These are phyloP conservation scores for Latrodectus geometricus DNA, from an alignment of 1,140 invertebrate species.

Conservation along the genomic window DNA sequence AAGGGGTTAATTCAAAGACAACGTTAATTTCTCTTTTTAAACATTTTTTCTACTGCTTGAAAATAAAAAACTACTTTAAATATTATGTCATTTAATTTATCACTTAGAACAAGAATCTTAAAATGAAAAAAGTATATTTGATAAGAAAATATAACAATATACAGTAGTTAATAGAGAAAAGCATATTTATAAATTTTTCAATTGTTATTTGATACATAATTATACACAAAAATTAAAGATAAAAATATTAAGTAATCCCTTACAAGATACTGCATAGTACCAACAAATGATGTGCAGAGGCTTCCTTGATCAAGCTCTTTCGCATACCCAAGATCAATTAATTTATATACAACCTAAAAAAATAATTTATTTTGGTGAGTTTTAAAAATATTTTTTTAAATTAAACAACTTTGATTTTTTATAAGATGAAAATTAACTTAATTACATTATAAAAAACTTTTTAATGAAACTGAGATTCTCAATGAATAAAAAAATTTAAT, in stretches of 20 bases:
- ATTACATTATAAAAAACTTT: neutral
- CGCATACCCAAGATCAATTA: conserved; percentile 93
- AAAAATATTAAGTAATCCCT: conserved; percentile 35
- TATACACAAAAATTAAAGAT: neutral
- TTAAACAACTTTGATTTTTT: neutral
- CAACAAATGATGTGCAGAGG: conserved; percentile 84
- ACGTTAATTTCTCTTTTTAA: too few relatives aligned
- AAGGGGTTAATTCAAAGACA: too few relatives aligned
- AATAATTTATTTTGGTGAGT: conserved; percentile 20
- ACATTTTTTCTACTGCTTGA: too few relatives aligned
- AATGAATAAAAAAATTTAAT: neutral
- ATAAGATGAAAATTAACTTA: neutral
- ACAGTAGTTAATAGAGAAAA: too few relatives aligned
- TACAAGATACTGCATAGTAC: conserved; percentile 89
- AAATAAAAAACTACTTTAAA: too few relatives aligned
- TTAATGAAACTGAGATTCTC: too few relatives aligned
- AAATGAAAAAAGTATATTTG: neutral
- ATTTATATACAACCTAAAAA: conserved; percentile 78
- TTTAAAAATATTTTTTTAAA: neutral
- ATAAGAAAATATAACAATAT: conserved; percentile 47
- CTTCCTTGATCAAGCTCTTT: conserved; percentile 84
- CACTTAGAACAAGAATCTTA: too few relatives aligned
- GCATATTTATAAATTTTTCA: neutral
- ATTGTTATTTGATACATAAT: conserved; percentile 3
- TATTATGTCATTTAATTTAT: too few relatives aligned